Base-by-base conservation (phyloP, 2,888 invertebrate genomes). In the Latheticus oryzae region DNA sequence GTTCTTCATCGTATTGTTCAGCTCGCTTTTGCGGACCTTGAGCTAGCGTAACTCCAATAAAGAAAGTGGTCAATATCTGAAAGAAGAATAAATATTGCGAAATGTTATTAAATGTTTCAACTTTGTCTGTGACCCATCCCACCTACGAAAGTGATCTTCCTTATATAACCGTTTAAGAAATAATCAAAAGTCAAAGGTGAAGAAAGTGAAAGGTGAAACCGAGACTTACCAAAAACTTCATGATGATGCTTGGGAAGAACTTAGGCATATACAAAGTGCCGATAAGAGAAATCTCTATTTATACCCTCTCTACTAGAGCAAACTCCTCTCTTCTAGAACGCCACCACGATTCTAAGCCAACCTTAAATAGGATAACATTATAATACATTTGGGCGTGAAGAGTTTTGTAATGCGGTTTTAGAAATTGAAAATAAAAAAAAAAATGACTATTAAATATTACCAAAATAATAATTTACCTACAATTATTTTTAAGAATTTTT, bases 201-300 rank as follows among this genome's bases (percentile, higher is more conserved):
- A 23, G 26, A 45, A 61, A 69, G 69, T 66, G 72, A 70, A 71
- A 71, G 71, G 64, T 62, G 37, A 59, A 59, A 37, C n/a, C n/a
- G 57, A 45, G 62, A 75, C 82, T 81, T 75, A 81, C 82, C 78
- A 80, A 69, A 70, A 75, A 73, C 73, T 78, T 81, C 81, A 81
- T 81, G 68, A 63, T 77, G 79, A 75, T 71, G 75, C 76, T 75
- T 76, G 64, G 43, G 51, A 55, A 58, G 58, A 55, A 62, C 61
- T 59, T 58, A 55, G 59, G 67, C 58, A 61, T 65, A 61, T 61
- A 64, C 67, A 58, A 64, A 61, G 61, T 58, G 63, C 62, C 56
- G 56, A 54, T 54, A 57, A 60, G 61, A 62, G 80, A 64, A 65
- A 62, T 67, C 66, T 60, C 56, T 68, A 63, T 70, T 67, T 70